Base-by-base conservation (phyloP, 2,113 vertebrate species). In the Aleadryas rufinucha region DNA sequence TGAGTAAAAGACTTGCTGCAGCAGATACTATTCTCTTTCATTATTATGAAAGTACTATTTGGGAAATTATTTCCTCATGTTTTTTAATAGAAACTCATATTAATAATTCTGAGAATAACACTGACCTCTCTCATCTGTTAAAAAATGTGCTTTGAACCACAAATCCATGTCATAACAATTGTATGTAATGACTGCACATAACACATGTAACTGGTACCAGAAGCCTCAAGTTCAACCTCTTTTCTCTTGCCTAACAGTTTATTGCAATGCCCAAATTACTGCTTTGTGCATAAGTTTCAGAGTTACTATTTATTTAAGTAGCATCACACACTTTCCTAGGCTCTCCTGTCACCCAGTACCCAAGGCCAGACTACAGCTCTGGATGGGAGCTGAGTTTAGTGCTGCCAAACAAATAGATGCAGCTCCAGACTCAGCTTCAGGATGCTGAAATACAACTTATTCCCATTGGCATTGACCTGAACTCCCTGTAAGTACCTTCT, bases 361-460 rank as follows among this genome's bases (percentile, higher is more conserved):
- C 14, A 22, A 53, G 27, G 0, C 57, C 74, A 90, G 57, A 75
- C 28, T 63, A 56, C 21, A 28, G 10, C 28, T 84, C 41, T 60
- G 52, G 14, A 35, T 53, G 5, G 76, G 91, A 96, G 93, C 26
- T 3, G 7, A 52, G 85, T n/a, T n/a, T n/a, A n/a, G n/a, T n/a
- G 39, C 54, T 72, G 57, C 11, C 79, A 92, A 92, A 95, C 24
- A 84, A 87, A 47, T 0, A 50, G 39, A 37, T 6, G 13, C 60
- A 95, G n/a, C 70, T 90, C 33, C 76, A 71, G 47, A 75, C 18
- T 61, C 75, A 84, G 82, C 10, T 85, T 94, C 72, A 89, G 75
- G 41, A 92, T 84, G 33, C 18, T 90, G 70, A 97, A 97, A 96
- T 61, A 30, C 71, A 91, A 76, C 96, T 97, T 97, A 84, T 82